Percentiles rank a stretch among this genome's conserved stretches.
Conservation (phyloP, 2,113 vertebrate genomes). For the Aegotheles bennettii region DNA sequence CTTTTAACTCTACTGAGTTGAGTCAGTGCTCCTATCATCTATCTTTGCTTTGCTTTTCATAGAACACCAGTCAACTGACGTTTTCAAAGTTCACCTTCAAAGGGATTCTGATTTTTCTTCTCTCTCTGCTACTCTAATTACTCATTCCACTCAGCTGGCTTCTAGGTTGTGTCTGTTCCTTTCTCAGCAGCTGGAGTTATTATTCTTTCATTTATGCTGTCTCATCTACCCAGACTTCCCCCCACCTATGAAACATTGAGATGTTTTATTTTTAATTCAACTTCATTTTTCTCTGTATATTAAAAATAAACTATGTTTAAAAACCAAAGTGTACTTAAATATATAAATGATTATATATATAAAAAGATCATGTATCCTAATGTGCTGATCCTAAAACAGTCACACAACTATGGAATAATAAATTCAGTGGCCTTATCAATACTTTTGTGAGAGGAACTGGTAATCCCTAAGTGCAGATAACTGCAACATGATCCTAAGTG, state of each 20-base stretch:
- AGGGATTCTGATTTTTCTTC: not conserved
- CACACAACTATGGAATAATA: not conserved
- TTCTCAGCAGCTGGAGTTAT: not conserved
- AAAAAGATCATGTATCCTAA: not conserved
- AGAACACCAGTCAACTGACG: not conserved
- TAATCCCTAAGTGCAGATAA: not conserved
- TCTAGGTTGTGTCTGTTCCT: not conserved
- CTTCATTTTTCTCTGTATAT: not conserved
- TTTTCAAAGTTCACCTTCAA: not conserved
- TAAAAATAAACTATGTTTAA: not conserved
- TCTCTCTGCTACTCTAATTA: not conserved
- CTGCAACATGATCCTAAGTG: not conserved
- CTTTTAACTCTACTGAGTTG: not conserved
- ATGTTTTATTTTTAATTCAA: not conserved
- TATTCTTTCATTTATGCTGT: not conserved
- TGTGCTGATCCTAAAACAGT: not conserved
- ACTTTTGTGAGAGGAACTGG: not conserved
- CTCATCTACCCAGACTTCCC: not conserved
- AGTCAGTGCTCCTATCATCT: not conserved
- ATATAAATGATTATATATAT: not conserved
- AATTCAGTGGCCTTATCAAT: not conserved
- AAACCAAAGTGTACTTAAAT: not conserved
- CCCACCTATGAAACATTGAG: not conserved
- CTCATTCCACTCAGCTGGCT: not conserved
- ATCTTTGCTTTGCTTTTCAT: not conserved